Evolutionary conservation across 2,797 vertebrate genomes (phyloP), one percentile per base, ranked within the genome.

Genomic region (Sitta carolinensis): DNA sequence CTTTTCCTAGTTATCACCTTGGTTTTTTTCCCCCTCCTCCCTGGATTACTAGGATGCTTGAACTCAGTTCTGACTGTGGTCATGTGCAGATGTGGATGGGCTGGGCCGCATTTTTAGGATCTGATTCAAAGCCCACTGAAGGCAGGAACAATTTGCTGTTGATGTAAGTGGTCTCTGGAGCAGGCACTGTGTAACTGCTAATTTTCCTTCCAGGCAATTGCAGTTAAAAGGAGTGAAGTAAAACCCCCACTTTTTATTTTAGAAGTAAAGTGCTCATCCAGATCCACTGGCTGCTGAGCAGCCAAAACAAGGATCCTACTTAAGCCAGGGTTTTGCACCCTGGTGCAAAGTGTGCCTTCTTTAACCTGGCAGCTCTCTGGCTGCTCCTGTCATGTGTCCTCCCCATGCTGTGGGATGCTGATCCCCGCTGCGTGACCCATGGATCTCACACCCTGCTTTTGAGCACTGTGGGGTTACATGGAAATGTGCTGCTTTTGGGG

Each of bases 101-200:
- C 55, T 92, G 92, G 84, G 82, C 89, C 79, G 91, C 91, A 84
- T 95, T 84, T 93, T 93, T 89, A 75, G 82, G 82, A 83, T 52
- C 92, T 94, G 91, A 93, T 93, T 94, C 94, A 96, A 95, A 95
- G 82, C 52, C 76, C 79, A 69, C 51, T 86, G 82, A 95, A 95
- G 69, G 87, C 82, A 90, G 58, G 66, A 89, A 69, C 42, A 52
- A 52, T 85, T 78, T 78, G 58, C 69, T 62, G 69, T 30, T 86
- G 89, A 87, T 84, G 74, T 87, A 89, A 89, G 52, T 78, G 62
- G 76, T 88, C 82, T 68, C 82, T 78, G 69, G 76, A 78, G 58
- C 76, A 95, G 66, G 43, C 54, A 17, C n/a, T 61, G 27, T 25
- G 30, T 27, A 74, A 42, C 64, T 73, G 54, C 34, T 74, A 21